Base-by-base conservation (phyloP, 2,797 vertebrate genomes). In the Galaxias olidus region DNA sequence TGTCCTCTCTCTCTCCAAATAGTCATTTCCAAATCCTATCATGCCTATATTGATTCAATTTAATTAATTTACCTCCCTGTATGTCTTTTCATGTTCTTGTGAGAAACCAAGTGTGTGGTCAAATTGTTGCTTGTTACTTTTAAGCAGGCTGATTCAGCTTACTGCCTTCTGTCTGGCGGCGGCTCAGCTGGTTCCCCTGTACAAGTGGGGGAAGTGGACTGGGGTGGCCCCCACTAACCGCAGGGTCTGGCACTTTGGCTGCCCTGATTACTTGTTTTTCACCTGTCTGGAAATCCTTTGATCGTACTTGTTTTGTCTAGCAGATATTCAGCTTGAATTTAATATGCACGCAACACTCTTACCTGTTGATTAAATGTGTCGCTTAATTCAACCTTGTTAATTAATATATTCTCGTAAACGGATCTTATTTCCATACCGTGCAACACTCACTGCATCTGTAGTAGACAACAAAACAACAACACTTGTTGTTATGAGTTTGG, bases 91-190 rank as follows among this genome's bases (percentile, higher is more conserved):
- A 9, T 15, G 48, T 67, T 72, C 63, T 64, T 57, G 61, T 61
- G 65, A 42, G 57, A 68, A 51, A 66, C 44, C 41, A 18, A 9
- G 42, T 48, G 54, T 9, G 56, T 54, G 17, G 50, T 72, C 55
- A 78, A 65, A 74, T 66, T 69, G 65, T 53, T 62, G 66, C 76
- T 68, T 59, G 77, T 68, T 71, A 63, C 56, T 53, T 56, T 71
- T 59, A 68, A 64, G 67, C 67, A 59, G 49, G 68, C 66, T 65
- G 70, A 71, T 58, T 68, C 46, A 51, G 14, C 11, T 47, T 46
- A 59, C 17, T 59, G 43, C 10, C 47, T 60, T 40, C 45, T 40
- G 19, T 48, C 59, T 60, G 19, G 45, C 19, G 9, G 13, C n/a
- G n/a, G 19, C 11, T 43, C 19, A 1, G 14, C 55, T 17, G 9